phyloP scores from a whole-genome alignment of 2,797 vertebrate genomes.

The Otus scops region DNA sequence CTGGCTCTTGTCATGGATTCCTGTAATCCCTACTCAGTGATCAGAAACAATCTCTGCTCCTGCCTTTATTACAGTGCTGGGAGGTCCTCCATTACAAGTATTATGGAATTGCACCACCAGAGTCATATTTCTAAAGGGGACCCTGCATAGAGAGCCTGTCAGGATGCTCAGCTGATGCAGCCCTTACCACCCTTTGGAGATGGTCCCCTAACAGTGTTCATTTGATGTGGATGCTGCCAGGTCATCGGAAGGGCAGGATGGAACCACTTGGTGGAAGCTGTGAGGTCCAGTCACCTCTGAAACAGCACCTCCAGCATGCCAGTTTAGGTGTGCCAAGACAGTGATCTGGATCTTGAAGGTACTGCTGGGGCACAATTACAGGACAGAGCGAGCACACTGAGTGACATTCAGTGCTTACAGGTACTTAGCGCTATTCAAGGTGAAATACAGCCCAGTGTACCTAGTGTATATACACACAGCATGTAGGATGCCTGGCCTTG shows the following conservation, averaged over 20 bases:
- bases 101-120: not conserved
- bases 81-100: rapidly evolving
- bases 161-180: rapidly evolving
- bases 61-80: not conserved
- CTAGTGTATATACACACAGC: not conserved
- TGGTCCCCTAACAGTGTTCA: not conserved
- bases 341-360: not conserved
- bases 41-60: not conserved
- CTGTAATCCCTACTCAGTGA: not conserved
- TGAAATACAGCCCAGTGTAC: not conserved
- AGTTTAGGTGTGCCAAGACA: not conserved
- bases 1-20: not conserved
- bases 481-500: no score
- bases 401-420: not conserved
- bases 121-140: not conserved
- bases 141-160: not conserved
- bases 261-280: not conserved
- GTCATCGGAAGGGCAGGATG: not conserved
- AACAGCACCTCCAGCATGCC: not conserved
- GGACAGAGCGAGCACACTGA: not conserved
- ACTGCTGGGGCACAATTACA: not conserved
- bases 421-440: not conserved
- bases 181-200: not conserved
- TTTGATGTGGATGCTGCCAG: not conserved
- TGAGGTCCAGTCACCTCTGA: not conserved